Evolutionary conservation across 1,140 invertebrate genomes (phyloP).

Genomic region (Microplitis mediator): DNA sequence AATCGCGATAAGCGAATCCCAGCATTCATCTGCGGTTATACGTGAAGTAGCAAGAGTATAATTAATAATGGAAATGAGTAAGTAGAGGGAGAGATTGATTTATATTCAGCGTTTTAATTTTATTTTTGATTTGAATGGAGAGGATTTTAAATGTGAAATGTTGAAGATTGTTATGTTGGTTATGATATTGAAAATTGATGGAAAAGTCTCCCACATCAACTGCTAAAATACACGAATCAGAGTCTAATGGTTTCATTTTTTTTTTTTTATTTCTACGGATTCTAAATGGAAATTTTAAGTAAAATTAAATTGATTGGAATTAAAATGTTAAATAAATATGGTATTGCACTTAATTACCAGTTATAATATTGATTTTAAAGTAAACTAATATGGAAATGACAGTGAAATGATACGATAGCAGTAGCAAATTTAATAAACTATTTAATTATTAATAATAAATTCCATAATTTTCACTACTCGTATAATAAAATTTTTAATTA

Average conservation of each 20-base stretch:
- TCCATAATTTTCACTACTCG: neutral
- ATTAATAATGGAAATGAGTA: neutral
- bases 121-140: neutral
- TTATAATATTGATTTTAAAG: neutral
- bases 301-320: neutral
- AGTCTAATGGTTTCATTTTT: no score
- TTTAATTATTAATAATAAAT: neutral
- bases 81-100: neutral
- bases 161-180: neutral
- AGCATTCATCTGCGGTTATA: neutral
- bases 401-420: neutral
- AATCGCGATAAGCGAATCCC: conserved; percentile 5
- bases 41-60: neutral
- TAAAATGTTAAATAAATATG: neutral
- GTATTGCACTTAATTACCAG: neutral
- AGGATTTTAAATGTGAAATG: neutral
- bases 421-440: neutral
- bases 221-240: no score
- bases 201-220: no score
- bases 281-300: neutral
- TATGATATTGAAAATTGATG: no score
- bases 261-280: no score
- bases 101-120: neutral
- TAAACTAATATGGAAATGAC: no score
- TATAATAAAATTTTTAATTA: conserved; percentile 1